phyloP scores from a whole-genome alignment of 2,888 invertebrate species.

The Ornithoptera alexandrae region DNA sequence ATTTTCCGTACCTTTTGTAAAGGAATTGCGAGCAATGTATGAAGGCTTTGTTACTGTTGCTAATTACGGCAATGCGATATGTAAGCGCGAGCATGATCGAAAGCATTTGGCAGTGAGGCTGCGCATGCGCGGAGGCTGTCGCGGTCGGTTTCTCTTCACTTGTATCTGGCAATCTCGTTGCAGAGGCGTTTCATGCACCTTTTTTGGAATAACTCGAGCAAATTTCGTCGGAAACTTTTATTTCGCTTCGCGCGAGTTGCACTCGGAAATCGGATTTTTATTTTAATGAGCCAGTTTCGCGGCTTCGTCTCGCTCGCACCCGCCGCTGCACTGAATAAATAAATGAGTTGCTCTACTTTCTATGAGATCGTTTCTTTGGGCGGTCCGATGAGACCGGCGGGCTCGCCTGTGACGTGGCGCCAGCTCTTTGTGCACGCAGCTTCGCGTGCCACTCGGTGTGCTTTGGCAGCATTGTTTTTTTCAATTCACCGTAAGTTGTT shows the following conservation, averaged over 20 bases:
- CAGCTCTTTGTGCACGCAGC: conserved; percentile 24
- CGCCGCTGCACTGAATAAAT: conserved; percentile 75
- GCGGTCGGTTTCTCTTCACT: conserved; percentile 74
- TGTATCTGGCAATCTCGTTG: conserved; percentile 66
- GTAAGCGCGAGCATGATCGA: conserved; percentile 43
- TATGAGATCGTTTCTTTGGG: conserved; percentile 77
- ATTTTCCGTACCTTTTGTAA: conserved; percentile 34
- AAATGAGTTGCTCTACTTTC: conserved; percentile 79
- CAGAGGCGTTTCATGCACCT: conserved; percentile 71
- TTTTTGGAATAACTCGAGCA: conserved; percentile 80
- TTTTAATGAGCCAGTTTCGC: conserved; percentile 78
- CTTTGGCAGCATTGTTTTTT: conserved; percentile 52
- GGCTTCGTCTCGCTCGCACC: conserved; percentile 67
- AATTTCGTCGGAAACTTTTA: conserved; percentile 76
- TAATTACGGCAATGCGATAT: conserved; percentile 38
- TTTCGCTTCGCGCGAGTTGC: conserved; percentile 70
- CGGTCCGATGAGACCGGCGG: conserved; percentile 57
- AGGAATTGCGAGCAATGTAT: conserved; percentile 21
- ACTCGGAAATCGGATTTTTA: conserved; percentile 76
- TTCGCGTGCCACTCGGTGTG: conserved; percentile 34
- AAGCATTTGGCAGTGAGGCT: conserved; percentile 48
- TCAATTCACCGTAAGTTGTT: conserved; percentile 45
- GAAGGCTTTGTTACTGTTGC: conserved; percentile 14
- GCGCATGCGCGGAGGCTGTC: conserved; percentile 52
- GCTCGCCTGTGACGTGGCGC: conserved; percentile 41